phyloP scores from a whole-genome alignment of 1,140 invertebrate species.

The Phymorhynchus buccinoides region DNA sequence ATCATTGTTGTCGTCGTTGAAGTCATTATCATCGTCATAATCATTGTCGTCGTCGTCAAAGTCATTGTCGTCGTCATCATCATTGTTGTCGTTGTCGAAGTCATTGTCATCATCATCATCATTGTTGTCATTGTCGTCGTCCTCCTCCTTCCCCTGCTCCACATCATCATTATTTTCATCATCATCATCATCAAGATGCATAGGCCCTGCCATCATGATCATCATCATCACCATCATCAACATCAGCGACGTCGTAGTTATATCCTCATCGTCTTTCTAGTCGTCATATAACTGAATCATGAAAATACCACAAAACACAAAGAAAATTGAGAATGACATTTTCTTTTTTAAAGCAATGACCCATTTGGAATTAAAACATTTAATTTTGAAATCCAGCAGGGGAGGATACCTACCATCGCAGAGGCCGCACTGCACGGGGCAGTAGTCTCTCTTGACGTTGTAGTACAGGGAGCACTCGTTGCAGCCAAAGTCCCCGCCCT shows the following conservation, averaged over 20 bases:
- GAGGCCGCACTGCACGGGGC: conserved; percentile 63
- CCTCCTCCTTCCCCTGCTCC: no score
- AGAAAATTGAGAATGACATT: no score
- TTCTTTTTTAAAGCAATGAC: no score
- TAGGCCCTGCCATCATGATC: not conserved
- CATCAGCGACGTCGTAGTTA: not conserved
- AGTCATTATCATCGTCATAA: no score
- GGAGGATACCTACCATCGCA: conserved; percentile 55
- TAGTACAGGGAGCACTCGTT: conserved; percentile 55
- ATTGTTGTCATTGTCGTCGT: not conserved
- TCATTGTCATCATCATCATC: not conserved
- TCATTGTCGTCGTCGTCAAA: no score
- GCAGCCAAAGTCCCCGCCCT: conserved; percentile 55
- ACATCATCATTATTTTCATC: conserved; percentile 17
- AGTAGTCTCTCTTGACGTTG: conserved; percentile 62
- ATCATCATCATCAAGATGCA: not conserved
- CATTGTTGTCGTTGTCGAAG: not conserved
- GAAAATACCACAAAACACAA: no score
- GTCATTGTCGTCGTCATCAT: not conserved
- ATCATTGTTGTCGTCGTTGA: no score
- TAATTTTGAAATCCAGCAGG: no score
- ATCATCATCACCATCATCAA: not conserved
- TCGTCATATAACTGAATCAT: no score
- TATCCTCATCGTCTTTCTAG: not conserved
- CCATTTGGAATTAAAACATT: no score